Conservation (phyloP, 2,888 invertebrate species). For the Agrochola circellaris region DNA sequence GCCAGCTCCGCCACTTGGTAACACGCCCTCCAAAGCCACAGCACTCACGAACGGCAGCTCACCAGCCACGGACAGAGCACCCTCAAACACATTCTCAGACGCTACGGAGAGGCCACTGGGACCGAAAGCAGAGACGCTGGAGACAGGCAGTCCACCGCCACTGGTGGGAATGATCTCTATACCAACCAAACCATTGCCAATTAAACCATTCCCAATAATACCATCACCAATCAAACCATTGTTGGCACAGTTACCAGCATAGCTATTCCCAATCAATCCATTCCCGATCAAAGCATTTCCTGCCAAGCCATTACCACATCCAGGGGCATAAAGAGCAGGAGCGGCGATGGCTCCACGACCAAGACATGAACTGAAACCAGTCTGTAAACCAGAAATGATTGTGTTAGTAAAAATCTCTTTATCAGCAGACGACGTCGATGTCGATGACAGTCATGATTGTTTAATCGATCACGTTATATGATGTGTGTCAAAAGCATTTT, state of each 20-base stretch:
- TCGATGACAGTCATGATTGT: no score
- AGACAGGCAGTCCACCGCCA: neutral
- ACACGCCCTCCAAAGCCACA: neutral
- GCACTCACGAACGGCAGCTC: constrained; percentile 2
- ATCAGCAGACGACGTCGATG: neutral
- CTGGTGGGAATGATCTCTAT: neutral
- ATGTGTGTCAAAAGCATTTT: no score
- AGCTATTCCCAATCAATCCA: neutral
- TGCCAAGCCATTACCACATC: neutral
- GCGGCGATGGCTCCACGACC: neutral
- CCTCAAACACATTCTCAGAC: neutral
- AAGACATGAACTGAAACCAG: constrained; percentile 3
- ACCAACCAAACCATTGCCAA: constrained; percentile 8
- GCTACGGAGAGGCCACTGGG: neutral
- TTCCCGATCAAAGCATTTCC: neutral
- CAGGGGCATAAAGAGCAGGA: neutral
- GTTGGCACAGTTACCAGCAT: constrained; percentile 6
- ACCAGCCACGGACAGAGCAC: neutral
- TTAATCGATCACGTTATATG: no score
- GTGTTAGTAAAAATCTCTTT: neutral
- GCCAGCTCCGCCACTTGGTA: neutral
- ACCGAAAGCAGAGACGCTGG: neutral
- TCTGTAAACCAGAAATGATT: neutral
- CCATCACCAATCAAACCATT: neutral
- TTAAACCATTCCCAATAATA: neutral